Conservation (phyloP, 2,797 vertebrate species). For the Schizothorax lantsangensis region DNA sequence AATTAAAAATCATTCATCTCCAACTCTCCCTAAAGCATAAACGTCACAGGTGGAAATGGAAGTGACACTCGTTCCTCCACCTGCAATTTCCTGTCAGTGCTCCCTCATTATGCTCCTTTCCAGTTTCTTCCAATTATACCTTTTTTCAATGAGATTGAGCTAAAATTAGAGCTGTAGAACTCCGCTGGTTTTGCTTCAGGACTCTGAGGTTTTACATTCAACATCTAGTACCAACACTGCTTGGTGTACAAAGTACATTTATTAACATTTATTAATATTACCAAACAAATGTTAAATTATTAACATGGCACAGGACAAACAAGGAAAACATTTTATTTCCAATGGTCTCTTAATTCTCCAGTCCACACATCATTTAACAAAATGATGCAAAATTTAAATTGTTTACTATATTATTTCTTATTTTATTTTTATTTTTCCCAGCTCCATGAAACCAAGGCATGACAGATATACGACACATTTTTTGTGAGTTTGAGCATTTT, state of each 20-base stretch:
- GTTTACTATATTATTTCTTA: background rate
- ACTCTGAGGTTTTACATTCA: background rate
- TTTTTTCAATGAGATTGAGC: conserved; percentile 33
- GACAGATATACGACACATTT: background rate
- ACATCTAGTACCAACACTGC: background rate
- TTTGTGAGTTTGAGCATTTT: background rate
- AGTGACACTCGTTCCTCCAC: conserved; percentile 40
- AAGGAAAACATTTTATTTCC: background rate
- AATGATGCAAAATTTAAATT: background rate
- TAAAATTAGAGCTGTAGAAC: conserved; percentile 36
- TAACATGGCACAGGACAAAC: background rate
- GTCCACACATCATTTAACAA: background rate
- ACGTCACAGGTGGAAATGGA: conserved; percentile 34
- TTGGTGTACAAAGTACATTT: background rate
- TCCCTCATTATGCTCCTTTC: conserved; percentile 16
- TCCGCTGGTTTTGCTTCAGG: background rate
- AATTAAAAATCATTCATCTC: conserved; percentile 72
- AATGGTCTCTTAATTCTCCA: background rate
- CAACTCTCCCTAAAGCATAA: conserved; percentile 28
- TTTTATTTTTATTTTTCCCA: background rate
- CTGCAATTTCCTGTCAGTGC: conserved; percentile 37
- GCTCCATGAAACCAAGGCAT: background rate
- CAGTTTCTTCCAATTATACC: conserved; percentile 23
- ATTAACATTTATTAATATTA: background rate
- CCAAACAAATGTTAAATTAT: background rate